phyloP scores from a whole-genome alignment of 2,113 vertebrate genomes.

The Loxodonta africana region DNA sequence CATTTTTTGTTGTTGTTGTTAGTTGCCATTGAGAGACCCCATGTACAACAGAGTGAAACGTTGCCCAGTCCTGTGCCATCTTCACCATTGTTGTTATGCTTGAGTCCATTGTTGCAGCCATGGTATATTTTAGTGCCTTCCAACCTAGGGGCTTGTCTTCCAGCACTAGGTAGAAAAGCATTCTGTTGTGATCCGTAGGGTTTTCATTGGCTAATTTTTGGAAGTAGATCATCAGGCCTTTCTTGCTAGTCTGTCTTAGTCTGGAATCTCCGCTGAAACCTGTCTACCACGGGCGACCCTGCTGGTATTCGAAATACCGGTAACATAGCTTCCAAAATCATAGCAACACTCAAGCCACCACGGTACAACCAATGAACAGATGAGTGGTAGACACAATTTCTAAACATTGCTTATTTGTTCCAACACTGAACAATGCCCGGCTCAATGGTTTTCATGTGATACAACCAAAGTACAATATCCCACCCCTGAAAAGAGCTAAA shows the following conservation, averaged over 20 bases:
- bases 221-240: neutral
- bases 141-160: neutral
- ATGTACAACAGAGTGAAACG: neutral
- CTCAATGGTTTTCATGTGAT: neutral
- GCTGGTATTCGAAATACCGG: neutral
- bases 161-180: neutral
- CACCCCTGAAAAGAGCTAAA: neutral
- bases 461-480: neutral
- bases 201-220: neutral
- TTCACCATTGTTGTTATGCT: neutral
- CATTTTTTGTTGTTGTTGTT: neutral
- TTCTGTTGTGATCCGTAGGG: neutral
- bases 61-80: neutral
- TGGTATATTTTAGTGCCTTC: neutral
- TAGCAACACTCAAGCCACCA: neutral
- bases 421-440: neutral
- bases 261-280: neutral
- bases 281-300: neutral
- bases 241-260: neutral
- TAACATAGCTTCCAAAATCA: neutral
- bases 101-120: neutral
- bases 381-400: neutral
- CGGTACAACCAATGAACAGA: neutral
- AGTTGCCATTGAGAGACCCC: neutral
- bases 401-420: neutral